These are phyloP conservation scores for Eira barbara DNA, from an alignment of 2,113 vertebrate genomes.

Conservation along the genomic window DNA sequence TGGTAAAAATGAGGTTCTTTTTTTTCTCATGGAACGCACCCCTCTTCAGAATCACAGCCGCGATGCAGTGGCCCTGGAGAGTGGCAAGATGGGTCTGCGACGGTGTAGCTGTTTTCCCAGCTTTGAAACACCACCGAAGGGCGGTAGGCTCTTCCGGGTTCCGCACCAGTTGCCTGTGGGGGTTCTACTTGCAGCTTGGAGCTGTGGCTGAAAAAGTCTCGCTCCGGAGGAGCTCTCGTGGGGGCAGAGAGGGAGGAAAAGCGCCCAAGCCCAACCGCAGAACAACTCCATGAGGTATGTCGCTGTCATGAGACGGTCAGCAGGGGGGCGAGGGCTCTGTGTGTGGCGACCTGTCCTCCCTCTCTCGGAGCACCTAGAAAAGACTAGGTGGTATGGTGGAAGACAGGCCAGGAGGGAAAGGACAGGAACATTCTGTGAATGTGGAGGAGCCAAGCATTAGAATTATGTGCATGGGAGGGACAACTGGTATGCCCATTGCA, in stretches of 20 bases:
- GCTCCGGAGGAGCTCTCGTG: not conserved
- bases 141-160: not conserved
- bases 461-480: not conserved
- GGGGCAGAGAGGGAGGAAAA: too few relatives aligned
- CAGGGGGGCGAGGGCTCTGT: accelerated
- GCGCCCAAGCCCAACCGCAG: not conserved
- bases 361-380: not conserved
- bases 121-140: not conserved
- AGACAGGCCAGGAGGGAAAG: not conserved
- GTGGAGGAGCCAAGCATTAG: not conserved
- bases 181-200: not conserved
- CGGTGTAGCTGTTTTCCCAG: not conserved
- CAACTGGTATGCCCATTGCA: not conserved
- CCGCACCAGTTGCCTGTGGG: not conserved
- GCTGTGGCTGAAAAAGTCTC: not conserved
- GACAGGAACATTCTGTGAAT: not conserved
- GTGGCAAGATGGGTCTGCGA: accelerated
- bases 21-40: not conserved
- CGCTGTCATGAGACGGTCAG: not conserved
- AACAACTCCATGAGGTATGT: not conserved
- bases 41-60: not conserved
- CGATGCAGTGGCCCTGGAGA: not conserved
- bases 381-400: not conserved
- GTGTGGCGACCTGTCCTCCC: not conserved
- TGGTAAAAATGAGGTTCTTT: not conserved